phyloP scores from a whole-genome alignment of 2,113 vertebrate species.

The Neotoma lepida region DNA sequence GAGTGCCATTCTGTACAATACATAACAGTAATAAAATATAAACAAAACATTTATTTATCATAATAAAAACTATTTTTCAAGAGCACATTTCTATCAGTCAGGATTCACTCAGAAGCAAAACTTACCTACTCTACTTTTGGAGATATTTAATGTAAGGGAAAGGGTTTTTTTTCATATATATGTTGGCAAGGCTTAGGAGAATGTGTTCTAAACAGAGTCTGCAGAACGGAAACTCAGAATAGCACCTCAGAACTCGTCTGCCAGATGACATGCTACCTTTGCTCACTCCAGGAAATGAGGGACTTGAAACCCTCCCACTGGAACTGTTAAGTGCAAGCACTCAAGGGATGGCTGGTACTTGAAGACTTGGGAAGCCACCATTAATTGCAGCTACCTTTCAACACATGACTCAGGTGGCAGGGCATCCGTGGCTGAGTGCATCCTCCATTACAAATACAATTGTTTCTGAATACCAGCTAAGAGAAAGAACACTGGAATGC shows the following conservation, averaged over 20 bases:
- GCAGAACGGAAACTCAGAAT: constrained; percentile 39
- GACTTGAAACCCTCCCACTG: not conserved
- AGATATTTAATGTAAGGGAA: constrained; percentile 33
- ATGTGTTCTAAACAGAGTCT: not conserved
- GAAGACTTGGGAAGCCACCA: not conserved
- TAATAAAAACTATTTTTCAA: constrained; percentile 16
- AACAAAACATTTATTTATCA: not conserved
- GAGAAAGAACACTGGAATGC: not conserved
- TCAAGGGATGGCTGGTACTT: not conserved
- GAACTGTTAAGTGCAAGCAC: not conserved
- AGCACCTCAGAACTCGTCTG: constrained; percentile 8
- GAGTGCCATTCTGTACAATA: not conserved
- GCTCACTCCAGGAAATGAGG: not conserved
- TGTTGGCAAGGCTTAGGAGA: not conserved
- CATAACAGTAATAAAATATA: not conserved
- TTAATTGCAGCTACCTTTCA: not conserved
- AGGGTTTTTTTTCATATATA: not conserved
- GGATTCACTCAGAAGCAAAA: constrained; percentile 38
- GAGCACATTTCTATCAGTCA: not conserved
- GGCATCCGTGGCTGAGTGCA: not conserved
- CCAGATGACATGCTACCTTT: not conserved
- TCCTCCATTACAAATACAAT: not conserved
- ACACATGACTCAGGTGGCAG: not conserved
- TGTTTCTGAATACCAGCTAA: constrained; percentile 23
- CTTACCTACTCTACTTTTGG: not conserved